Conservation (phyloP, 35 echinoderm and acorn worm species). For the Eucidaris tribuloides region DNA sequence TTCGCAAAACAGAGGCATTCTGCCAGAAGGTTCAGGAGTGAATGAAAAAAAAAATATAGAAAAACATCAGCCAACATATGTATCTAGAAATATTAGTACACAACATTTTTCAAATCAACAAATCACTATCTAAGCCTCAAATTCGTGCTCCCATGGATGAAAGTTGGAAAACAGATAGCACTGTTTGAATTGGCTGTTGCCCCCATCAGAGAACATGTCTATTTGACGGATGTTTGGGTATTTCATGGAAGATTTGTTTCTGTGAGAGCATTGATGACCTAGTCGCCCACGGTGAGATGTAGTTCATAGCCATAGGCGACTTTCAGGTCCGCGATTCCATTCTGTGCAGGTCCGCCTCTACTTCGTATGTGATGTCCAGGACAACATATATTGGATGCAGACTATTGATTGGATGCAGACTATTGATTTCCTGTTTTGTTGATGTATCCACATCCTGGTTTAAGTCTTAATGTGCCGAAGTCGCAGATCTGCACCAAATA, state of each 20-base stretch:
- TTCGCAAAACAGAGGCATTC: too few species aligned
- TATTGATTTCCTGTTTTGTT: too few species aligned
- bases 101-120: too few species aligned
- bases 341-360: not conserved
- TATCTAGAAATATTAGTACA: too few species aligned
- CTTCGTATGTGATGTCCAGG: too few species aligned
- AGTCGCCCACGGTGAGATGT: conserved; percentile 13
- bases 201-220: not conserved
- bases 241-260: conserved; percentile 10
- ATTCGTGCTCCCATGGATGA: not conserved
- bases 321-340: not conserved
- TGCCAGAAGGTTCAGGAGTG: too few species aligned
- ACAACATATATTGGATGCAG: conserved; percentile 7
- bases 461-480: too few species aligned
- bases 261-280: conserved; percentile 21
- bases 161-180: not conserved
- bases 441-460: not conserved
- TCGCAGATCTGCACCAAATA: too few species aligned
- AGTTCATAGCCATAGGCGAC: conserved; percentile 32
- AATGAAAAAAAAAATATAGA: too few species aligned
- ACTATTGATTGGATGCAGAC: not conserved
- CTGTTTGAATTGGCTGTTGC: not conserved
- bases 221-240: not conserved
- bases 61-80: too few species aligned
- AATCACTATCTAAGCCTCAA: too few species aligned